A percentile compares a stretch with the other conserved stretches of the same genome.
phyloP scores from a whole-genome alignment of 2,888 invertebrate genomes.

The Globia sparganii region DNA sequence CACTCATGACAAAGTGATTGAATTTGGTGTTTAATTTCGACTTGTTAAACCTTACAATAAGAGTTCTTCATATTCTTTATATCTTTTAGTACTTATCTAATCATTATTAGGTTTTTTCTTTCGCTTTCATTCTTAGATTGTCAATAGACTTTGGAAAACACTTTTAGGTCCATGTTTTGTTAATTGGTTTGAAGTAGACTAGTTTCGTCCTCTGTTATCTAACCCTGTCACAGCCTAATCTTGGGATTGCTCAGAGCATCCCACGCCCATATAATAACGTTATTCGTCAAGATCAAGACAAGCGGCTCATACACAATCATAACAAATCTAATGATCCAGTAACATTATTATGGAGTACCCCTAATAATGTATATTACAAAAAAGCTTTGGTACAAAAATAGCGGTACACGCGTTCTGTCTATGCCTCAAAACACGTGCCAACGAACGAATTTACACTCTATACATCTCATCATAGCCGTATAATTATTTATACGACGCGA shows the following conservation, averaged over 20 bases:
- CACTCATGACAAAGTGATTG: conserved; percentile 8
- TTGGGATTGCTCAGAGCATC: conserved; percentile 9
- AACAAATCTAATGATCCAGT: conserved; percentile 29
- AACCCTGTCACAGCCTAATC: conserved; percentile 22
- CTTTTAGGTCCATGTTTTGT: neutral
- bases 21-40: conserved; percentile 24
- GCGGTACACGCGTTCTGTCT: conserved; percentile 72
- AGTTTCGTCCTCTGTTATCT: neutral
- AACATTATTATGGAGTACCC: conserved; percentile 41
- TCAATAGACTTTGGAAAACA: neutral
- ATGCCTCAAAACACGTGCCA: conserved; percentile 74
- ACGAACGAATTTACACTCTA: conserved; percentile 73
- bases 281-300: conserved; percentile 23
- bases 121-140: neutral
- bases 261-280: conserved; percentile 12
- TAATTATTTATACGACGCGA: conserved; percentile 64
- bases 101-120: conserved; percentile 8
- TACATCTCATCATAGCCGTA: conserved; percentile 62
- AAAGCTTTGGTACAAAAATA: conserved; percentile 79
- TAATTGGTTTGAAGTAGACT: neutral
- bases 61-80: neutral
- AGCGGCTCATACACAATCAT: conserved; percentile 29
- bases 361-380: conserved; percentile 74
- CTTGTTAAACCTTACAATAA: conserved; percentile 9
- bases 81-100: neutral